phyloP scores from a whole-genome alignment of 2,797 vertebrate genomes.

The Hoplostethus mediterraneus region DNA sequence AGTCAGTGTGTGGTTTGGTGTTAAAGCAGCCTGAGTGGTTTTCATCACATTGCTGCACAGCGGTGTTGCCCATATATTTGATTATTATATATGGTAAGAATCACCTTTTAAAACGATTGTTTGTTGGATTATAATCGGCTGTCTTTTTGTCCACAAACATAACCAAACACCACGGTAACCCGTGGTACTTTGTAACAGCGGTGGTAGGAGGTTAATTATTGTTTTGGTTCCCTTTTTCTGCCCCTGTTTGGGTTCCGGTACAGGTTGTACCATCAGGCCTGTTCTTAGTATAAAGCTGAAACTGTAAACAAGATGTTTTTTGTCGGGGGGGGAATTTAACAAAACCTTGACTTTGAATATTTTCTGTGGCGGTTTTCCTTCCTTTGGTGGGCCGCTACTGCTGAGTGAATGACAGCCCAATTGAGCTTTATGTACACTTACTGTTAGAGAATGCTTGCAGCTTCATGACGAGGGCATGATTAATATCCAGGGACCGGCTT shows the following conservation, averaged over 20 bases:
- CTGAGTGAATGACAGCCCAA: slow-evolving; percentile 39
- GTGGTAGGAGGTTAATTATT: slow-evolving; percentile 50
- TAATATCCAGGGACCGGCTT: neutral
- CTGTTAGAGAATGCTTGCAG: neutral
- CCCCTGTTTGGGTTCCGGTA: no score
- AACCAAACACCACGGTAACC: slow-evolving; percentile 19
- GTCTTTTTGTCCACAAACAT: slow-evolving; percentile 14
- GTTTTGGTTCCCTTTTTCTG: slow-evolving; percentile 15
- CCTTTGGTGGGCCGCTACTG: no score
- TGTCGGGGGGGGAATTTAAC: no score
- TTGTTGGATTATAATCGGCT: slow-evolving; percentile 34
- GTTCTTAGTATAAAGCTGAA: no score
- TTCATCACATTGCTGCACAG: neutral
- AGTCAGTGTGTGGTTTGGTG: neutral
- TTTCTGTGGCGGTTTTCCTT: no score
- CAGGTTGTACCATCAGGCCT: no score
- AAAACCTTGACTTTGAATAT: no score
- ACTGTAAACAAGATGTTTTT: no score
- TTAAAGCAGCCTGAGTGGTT: neutral
- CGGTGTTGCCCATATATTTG: slow-evolving; percentile 1
- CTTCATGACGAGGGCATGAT: neutral
- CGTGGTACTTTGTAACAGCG: slow-evolving; percentile 14
- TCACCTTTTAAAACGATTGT: neutral
- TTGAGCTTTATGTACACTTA: no score
- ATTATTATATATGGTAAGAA: neutral